Evolutionary conservation across 2,797 vertebrate species (phyloP), one percentile per base, ranked within the genome.

Genomic region (Notoglanidium macrostoma): DNA sequence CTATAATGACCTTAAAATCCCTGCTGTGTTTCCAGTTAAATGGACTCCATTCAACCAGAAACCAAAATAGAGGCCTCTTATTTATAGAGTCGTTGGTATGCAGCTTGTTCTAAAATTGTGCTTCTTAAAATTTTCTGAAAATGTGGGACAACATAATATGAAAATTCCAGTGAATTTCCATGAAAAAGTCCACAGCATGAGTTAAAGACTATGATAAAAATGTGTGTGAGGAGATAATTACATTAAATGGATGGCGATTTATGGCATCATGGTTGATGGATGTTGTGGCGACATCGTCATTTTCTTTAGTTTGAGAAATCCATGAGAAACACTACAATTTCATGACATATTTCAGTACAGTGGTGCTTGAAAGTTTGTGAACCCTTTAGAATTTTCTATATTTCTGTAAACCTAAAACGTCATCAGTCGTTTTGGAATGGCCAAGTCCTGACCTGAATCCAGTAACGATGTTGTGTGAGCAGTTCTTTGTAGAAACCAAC

Each of bases 1-100:
- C 57, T 81, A 57, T 23, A 6, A 29, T 63, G 40, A 44, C 57
- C 78, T 61, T 80, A 80, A 80, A 80, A 80, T 8, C 46, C 57
- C 57, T 46, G 55, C 78, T 63, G 57, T 61, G 57, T 63, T 63
- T 81, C 57, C 17, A 7, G 11, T 61, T 46, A 81, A 81, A 81
- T 46, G 14, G 23, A 40, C 35, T n/a, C 57, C 7, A n/a, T 81
- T 81, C 57, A 61, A n/a, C 11, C 23, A 81, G 35, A 63, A 81
- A 26, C 5, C 23, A 63, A 63, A 63, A 81, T 26, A 81, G 21
- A 80, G 23, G 21, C 35, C 23, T 44, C 32, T 61, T 55, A 11
- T 5, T 29, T 63, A 8, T 44, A 77, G 54, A 55, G 51, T 21
- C 35, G 7, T 21, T 78, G 35, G 35, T n/a, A 14, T 80, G 21